phyloP scores from a whole-genome alignment of 2,113 vertebrate species.

The Limnothrissa miodon region DNA sequence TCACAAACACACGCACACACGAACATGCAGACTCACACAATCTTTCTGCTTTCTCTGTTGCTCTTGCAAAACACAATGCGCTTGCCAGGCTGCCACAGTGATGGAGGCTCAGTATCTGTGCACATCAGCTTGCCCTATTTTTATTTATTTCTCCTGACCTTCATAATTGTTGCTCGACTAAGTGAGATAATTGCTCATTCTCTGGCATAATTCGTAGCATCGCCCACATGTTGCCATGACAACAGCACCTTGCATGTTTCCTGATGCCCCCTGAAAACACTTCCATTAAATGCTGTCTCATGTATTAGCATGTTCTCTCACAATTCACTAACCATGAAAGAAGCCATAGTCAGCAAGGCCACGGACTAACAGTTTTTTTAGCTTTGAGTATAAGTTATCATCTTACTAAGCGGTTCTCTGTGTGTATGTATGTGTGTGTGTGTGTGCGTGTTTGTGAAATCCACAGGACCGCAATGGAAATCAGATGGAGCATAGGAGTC shows the following conservation, averaged over 20 bases:
- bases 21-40: not conserved
- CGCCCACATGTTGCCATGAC: conserved; percentile 35
- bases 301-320: not conserved
- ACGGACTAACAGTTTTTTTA: not conserved
- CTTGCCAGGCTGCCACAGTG: not conserved
- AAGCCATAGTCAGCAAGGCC: not conserved
- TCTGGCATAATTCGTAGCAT: conserved; percentile 21
- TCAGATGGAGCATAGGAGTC: conserved; percentile 63
- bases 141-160: conserved; percentile 28
- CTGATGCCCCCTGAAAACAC: not conserved
- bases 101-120: not conserved
- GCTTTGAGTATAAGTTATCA: not conserved
- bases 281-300: not conserved
- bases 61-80: not conserved
- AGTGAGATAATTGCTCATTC: conserved; percentile 17
- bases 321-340: not conserved
- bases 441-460: conserved; percentile 12
- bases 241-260: conserved; percentile 21
- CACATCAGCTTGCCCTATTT: conserved; percentile 20
- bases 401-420: not conserved
- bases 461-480: conserved; percentile 77
- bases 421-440: conserved; percentile 12
- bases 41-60: not conserved
- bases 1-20: not conserved
- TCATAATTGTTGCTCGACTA: not conserved